Evolutionary conservation across 2,797 vertebrate genomes (phyloP), one percentile per base, ranked within the genome.

Genomic region (Percopsis omiscomaycus): DNA sequence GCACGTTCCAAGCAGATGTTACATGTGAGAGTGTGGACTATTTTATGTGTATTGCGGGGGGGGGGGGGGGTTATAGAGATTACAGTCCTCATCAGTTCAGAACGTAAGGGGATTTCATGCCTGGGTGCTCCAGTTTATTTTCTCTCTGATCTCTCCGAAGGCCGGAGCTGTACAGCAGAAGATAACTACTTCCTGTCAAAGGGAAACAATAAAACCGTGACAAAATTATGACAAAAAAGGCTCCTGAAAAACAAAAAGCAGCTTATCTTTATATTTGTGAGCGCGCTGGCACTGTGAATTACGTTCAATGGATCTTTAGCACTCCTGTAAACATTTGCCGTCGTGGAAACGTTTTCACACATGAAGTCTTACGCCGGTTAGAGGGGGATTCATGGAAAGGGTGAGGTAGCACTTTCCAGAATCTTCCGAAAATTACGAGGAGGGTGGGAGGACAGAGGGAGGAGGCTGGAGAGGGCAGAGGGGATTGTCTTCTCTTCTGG

Each of bases 341-440:
- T 1, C 49, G 37, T 78, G 73, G 78, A 85, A 85, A 77, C 52
- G 64, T 79, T 76, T 84, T 78, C 66, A 62, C 72, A 79, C 55
- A 51, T 71, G 32, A 81, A 79, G 56, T 32, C 59, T 69, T 63
- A 47, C 74, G 30, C 50, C 37, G 44, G 79, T 83, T 74, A 55
- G 64, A 61, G 56, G 55, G 55, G 64, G 64, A 61, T 56, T 88
- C 84, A 86, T 80, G 84, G 82, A 85, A 79, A 78, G 80, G 56
- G 73, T 89, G 87, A 89, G 86, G 86, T 86, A 87, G 87, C 77
- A 63, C 73, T 88, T 89, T 91, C 86, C 87, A 88, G 77, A 83
- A 82, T 75, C 78, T 83, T 76, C 61, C 29, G 64, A 80, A 84
- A 86, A 81, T 84, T 82, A 83, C 73, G 73, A 81, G 77, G 62